Percentiles rank a stretch among this genome's conserved stretches.
These are phyloP conservation scores for Chanos chanos DNA, from an alignment of 2,797 vertebrate species.

Conservation along the genomic window DNA sequence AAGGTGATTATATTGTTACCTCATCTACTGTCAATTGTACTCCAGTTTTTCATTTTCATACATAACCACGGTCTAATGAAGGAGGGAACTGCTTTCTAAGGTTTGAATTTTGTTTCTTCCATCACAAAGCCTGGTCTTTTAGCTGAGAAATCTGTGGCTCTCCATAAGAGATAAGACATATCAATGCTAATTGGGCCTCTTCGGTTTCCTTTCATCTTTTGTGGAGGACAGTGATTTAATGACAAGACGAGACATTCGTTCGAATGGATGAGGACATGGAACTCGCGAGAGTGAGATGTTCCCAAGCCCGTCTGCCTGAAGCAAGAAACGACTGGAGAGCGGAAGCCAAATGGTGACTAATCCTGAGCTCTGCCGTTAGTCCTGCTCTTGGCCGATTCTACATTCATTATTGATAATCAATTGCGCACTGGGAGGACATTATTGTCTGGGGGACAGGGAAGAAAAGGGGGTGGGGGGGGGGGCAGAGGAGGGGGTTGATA, in stretches of 20 bases:
- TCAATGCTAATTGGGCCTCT: not conserved
- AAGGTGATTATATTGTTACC: not conserved
- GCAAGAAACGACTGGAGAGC: conserved; percentile 11
- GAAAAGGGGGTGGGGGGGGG: not conserved
- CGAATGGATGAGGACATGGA: conserved; percentile 8
- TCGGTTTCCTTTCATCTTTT: not conserved
- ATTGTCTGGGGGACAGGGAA: conserved; percentile 3
- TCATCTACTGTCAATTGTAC: not conserved
- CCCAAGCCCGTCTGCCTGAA: conserved; percentile 16
- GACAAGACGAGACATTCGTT: not conserved
- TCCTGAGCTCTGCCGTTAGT: conserved; percentile 3
- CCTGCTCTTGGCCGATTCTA: conserved; percentile 10
- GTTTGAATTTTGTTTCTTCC: not conserved
- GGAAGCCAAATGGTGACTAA: conserved; percentile 26
- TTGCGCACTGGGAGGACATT: conserved; percentile 1
- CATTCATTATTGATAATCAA: conserved; percentile 39
- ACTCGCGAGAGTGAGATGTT: conserved; percentile 1
- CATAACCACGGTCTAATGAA: not conserved
- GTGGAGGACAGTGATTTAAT: not conserved
- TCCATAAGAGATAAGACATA: not conserved
- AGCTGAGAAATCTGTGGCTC: not conserved
- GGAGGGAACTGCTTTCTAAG: not conserved
- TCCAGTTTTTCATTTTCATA: not conserved
- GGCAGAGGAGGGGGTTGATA: not conserved
- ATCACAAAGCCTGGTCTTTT: not conserved